These are phyloP conservation scores for Amia ocellicauda DNA, from an alignment of 2,113 vertebrate species.

Conservation along the genomic window DNA sequence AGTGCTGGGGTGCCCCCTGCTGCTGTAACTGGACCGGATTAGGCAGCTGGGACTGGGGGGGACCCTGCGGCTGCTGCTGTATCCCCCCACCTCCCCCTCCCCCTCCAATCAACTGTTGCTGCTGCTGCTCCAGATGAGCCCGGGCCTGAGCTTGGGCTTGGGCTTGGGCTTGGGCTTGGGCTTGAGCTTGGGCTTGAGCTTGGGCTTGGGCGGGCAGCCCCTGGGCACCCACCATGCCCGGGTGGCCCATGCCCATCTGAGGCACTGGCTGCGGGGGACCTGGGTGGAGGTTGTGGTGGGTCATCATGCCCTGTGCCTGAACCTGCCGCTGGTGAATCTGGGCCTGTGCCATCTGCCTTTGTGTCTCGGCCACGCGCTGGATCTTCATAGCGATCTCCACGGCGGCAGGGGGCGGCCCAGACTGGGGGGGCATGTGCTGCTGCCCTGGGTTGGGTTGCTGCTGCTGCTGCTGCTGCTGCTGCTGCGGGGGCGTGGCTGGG, in stretches of 20 bases:
- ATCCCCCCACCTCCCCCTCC: conserved; percentile 65
- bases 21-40: conserved; percentile 69
- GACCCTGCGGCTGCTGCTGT: conserved; percentile 49
- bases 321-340: conserved; percentile 82
- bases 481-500: conserved; percentile 78
- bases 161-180: background rate
- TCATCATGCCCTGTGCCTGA: conserved; percentile 60
- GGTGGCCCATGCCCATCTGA: conserved; percentile 79
- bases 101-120: conserved; percentile 58
- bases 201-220: conserved; percentile 62
- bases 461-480: conserved; percentile 69
- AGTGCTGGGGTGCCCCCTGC: conserved; percentile 75
- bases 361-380: conserved; percentile 89
- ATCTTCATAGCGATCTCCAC: conserved; percentile 98
- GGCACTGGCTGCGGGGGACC: conserved; percentile 72
- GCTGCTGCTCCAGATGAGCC: conserved; percentile 50
- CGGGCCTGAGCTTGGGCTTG: conserved; percentile 41
- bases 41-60: conserved; percentile 43
- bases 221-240: conserved; percentile 63
- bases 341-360: conserved; percentile 90
- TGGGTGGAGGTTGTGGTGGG: conserved; percentile 76
- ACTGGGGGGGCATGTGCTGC: conserved; percentile 51
- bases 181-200: conserved; percentile 53
- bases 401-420: conserved; percentile 89
- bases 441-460: conserved; percentile 42